Evolutionary conservation across 2,888 invertebrate species (phyloP).

Genomic region (Eudasyphora cyanicolor): DNA sequence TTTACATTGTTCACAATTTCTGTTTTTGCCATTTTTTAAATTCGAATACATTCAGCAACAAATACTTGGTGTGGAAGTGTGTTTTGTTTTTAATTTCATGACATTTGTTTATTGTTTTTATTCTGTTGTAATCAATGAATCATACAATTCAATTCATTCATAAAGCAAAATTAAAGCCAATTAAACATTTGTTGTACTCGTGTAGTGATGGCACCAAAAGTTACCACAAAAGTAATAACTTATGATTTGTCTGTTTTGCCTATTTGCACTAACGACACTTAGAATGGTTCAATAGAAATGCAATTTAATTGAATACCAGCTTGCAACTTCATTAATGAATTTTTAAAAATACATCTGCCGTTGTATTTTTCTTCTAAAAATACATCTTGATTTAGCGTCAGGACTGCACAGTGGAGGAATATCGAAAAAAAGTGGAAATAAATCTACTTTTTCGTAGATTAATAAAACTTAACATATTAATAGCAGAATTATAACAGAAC

Average conservation of each 20-base stretch:
- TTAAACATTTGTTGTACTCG: neutral
- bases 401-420: neutral
- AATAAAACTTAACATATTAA: too few relatives aligned
- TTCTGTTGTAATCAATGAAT: slow-evolving; percentile 23
- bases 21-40: too few relatives aligned
- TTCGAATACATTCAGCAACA: slow-evolving; percentile 2
- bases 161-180: slow-evolving; percentile 3
- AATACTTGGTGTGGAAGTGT: slow-evolving; percentile 6
- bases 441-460: too few relatives aligned
- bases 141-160: slow-evolving; percentile 30
- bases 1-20: too few relatives aligned
- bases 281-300: neutral
- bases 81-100: neutral
- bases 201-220: neutral
- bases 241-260: too few relatives aligned
- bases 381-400: neutral
- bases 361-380: neutral
- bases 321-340: slow-evolving; percentile 34
- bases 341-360: slow-evolving; percentile 3
- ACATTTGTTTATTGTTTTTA: neutral
- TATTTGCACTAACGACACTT: neutral
- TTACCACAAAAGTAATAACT: neutral
- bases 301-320: slow-evolving; percentile 7
- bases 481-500: too few relatives aligned
- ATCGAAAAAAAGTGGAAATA: too few relatives aligned